Evolutionary conservation across 2,113 vertebrate species (phyloP), one percentile per base, ranked within the genome.

Genomic region (Syrrhaptes paradoxus): DNA sequence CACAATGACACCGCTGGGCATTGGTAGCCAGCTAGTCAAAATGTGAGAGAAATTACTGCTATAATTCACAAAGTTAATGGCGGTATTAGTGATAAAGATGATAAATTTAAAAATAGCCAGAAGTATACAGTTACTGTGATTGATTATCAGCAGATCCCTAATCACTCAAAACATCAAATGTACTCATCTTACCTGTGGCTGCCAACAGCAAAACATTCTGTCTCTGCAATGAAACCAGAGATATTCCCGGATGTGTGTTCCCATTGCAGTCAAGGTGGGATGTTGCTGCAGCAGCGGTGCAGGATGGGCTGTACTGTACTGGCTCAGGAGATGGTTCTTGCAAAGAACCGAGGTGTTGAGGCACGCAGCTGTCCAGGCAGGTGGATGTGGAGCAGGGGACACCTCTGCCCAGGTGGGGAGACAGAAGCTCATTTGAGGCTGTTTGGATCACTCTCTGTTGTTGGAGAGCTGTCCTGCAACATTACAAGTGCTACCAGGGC

Each of bases 241-340:
- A 4, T 17, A 3, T 25, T 17, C 0, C 1, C 7, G 68, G 54
- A 2, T 38, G 32, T 18, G 9, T 32, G 38, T n/a, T 12, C 43
- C 17, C 19, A 1, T 1, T 26, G 62, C 75, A 76, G n/a, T 7
- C 31, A 9, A 7, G 0, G 1, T 17, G 52, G 54, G 70, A 5
- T 32, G 54, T 3, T 12, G 61, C 76, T 79, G 75, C 62, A 72
- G 68, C 52, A 59, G 68, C 31, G 57, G 9, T 11, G 13, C 13
- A 36, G 70, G 54, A 26, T 21, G 6, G 80, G 51, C 72, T 89
- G 58, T 6, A 4, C 71, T 22, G 36, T 1, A 31, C 75, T 58
- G 38, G 7, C 41, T 17, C 24, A 1, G 4, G 41, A 49, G 51
- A 21, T 34, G 46, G 10, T 1, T 61, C 46, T 46, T 5, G 8